These are phyloP conservation scores for Channa maculata DNA, from an alignment of 2,113 vertebrate species.

Conservation along the genomic window DNA sequence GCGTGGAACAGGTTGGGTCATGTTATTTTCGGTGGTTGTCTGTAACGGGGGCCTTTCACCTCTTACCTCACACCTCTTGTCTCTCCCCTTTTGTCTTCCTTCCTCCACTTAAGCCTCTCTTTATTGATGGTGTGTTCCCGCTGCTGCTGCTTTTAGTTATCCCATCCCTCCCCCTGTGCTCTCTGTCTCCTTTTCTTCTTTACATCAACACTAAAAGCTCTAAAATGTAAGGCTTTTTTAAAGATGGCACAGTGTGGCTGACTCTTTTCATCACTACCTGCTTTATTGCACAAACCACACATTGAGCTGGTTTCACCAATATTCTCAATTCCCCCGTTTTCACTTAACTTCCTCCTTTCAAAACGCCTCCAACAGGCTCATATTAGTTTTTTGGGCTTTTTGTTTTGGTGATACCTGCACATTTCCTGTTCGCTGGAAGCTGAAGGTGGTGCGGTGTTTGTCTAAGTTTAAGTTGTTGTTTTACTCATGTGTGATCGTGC, in stretches of 20 bases:
- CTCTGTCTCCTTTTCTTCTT: neutral
- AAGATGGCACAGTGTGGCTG: neutral
- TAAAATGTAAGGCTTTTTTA: neutral
- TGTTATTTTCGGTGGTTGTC: constrained; percentile 51
- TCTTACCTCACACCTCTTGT: constrained; percentile 39
- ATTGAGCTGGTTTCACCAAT: neutral
- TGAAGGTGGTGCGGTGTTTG: neutral
- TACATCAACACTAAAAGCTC: neutral
- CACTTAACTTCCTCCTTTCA: neutral
- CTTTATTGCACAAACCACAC: neutral
- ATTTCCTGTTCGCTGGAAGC: neutral
- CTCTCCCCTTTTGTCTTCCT: constrained; percentile 32
- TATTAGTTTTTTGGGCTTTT: neutral
- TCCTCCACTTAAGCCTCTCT: constrained; percentile 31
- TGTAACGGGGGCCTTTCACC: constrained; percentile 41
- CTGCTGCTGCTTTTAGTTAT: neutral
- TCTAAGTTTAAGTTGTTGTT: neutral
- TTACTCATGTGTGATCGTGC: neutral
- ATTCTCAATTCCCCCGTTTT: too few relatives aligned
- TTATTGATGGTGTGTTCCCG: constrained; percentile 31
- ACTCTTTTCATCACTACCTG: neutral
- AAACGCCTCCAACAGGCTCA: neutral
- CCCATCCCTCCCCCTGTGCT: neutral
- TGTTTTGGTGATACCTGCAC: neutral
- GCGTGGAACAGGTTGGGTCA: constrained; percentile 25